phyloP scores from a whole-genome alignment of 2,113 vertebrate species.

The Dinomys branickii region DNA sequence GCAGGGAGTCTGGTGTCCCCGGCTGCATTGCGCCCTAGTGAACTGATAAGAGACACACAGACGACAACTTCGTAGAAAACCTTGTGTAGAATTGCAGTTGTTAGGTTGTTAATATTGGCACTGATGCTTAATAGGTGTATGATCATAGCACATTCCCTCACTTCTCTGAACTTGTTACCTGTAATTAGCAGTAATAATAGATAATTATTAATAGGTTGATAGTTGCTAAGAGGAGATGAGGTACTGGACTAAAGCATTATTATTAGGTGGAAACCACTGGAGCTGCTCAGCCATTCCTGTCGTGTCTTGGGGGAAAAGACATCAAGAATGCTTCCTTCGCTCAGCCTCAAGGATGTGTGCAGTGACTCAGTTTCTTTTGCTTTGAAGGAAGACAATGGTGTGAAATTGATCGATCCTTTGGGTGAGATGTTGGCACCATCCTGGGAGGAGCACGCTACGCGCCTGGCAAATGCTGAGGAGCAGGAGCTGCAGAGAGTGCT shows the following conservation, averaged over 20 bases:
- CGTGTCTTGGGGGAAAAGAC: background rate
- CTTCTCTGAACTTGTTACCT: background rate
- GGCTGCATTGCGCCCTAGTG: background rate
- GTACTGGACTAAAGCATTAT: fast-evolving
- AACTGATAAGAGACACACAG: background rate
- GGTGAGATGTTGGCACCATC: slow-evolving; percentile 94
- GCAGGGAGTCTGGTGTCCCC: background rate
- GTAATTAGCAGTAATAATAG: background rate
- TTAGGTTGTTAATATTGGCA: background rate
- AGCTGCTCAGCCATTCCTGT: background rate
- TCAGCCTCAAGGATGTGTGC: background rate
- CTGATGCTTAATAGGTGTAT: background rate
- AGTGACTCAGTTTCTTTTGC: slow-evolving; percentile 29
- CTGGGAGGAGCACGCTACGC: slow-evolving; percentile 95
- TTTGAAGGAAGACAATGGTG: slow-evolving; percentile 95
- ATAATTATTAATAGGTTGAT: background rate
- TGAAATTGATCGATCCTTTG: slow-evolving; percentile 96
- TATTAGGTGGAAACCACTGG: background rate
- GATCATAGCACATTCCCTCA: background rate
- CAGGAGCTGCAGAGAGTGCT: slow-evolving; percentile 85
- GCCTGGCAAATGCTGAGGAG: slow-evolving; percentile 94
- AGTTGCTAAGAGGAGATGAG: background rate
- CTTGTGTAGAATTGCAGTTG: background rate
- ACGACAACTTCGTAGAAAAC: background rate
- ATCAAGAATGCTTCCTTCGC: background rate